Evolutionary conservation across 92 coral and sea anemone species (phyloP), one percentile per base, ranked within the genome.

Genomic region (Chrysogorgia sp.): DNA sequence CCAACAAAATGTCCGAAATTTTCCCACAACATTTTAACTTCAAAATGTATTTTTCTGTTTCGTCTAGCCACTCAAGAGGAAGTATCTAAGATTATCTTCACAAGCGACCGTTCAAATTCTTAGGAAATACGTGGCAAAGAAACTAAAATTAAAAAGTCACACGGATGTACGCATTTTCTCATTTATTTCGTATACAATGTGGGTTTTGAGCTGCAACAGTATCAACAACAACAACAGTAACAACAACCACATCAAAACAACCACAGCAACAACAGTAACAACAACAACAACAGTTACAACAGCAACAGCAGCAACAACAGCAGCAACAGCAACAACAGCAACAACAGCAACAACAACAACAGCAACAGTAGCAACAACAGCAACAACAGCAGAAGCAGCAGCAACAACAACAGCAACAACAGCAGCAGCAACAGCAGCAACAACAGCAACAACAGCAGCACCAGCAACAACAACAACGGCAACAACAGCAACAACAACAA

Each of bases 21-120:
- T 17, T 21, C 5, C 45, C 15, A 5, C 34, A 7, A 63, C 55
- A 0, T 40, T 35, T 31, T 31, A 34, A 25, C 0, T 8, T 79
- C 31, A 59, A 29, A 45, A 23, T 2, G 10, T 9, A 30, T 67
- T 64, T 35, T 24, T 32, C 47, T 69, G 62, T 69, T 15, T 59
- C 56, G n/a, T 80, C 23, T 82, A 92, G 97, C 98, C 93, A 60
- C 84, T 94, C 48, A 80, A 90, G 45, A 86, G 97, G 61, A 94
- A 94, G 56, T 94, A 89, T 52, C 85, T 94, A 7, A 85, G 88
- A 43, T 75, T 94, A 12, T 94, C 98, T 2, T 91, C 98, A 5
- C 97, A 94, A 82, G 98, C 98, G 30, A 94, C 98, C 22, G 94
- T 94, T 22, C 86, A 87, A 77, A 96, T 91, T 83, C 92, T 94